These are phyloP conservation scores for Chrysodeixis includens DNA, from an alignment of 2,888 invertebrate species.

Conservation along the genomic window DNA sequence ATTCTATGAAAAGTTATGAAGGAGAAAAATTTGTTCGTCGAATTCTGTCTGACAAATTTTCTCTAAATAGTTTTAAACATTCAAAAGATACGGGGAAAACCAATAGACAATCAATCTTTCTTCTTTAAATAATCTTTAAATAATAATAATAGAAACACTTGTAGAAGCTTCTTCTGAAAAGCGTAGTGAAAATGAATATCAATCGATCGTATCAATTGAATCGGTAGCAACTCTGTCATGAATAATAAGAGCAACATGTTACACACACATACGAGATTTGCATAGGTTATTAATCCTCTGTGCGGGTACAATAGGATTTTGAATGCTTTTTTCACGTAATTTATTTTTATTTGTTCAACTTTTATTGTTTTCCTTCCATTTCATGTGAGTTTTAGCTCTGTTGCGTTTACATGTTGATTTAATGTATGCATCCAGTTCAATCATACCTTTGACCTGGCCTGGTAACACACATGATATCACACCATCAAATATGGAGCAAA, in stretches of 20 bases:
- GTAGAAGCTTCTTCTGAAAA: no score
- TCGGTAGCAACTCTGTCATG: conserved; percentile 11
- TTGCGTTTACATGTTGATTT: neutral
- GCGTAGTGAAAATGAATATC: no score
- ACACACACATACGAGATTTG: conserved; percentile 44
- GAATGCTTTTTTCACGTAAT: conserved; percentile 33
- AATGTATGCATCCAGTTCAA: neutral
- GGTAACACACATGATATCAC: neutral
- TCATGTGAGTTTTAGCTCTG: neutral
- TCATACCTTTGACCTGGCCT: neutral
- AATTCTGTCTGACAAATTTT: neutral
- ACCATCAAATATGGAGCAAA: neutral
- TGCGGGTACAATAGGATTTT: conserved; percentile 42
- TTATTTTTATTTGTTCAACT: conserved; percentile 33
- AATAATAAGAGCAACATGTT: conserved; percentile 23
- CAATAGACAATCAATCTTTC: no score
- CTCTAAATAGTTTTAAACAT: neutral
- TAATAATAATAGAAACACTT: no score
- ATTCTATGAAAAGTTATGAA: neutral
- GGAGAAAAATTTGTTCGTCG: neutral
- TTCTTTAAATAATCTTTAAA: no score
- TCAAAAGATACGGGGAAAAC: neutral
- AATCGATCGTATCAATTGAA: neutral
- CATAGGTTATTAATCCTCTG: conserved; percentile 53
- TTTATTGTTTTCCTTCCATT: conserved; percentile 31